Evolutionary conservation across 2,888 invertebrate species (phyloP), one percentile per base, ranked within the genome.

Genomic region (Sylvicola cinctus): DNA sequence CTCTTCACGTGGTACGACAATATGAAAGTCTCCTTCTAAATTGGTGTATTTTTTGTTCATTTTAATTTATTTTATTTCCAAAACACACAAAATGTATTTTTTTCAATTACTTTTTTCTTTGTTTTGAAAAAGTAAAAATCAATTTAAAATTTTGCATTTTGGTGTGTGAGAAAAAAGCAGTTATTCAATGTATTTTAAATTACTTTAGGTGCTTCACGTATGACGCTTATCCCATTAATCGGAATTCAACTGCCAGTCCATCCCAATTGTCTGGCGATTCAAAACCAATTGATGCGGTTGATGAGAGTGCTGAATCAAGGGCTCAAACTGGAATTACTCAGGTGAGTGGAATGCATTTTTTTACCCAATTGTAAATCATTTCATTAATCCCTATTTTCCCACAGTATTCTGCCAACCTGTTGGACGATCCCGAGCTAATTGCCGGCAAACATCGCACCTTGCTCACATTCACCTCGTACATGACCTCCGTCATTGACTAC

Each of bases 401-500:
- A 17, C 65, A 70, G 42, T 93, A 93, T 50, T 77, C 81, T 45
- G 85, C 91, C 0, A 81, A 83, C 55, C 68, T 88, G 35, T 60
- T 95, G 38, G 95, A 95, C 54, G 91, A 95, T 61, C 93, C 93
- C 1, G 84, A 85, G 54, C 59, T 85, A 29, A 83, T 84, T 45
- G 84, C 84, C 16, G 87, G 85, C 27, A 84, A 84, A 58, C 85
- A 87, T 57, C 65, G 85, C 40, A 87, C 87, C 1, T 55, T 87
- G 30, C 62, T 85, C 14, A 85, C 85, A 3, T 87, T 87, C 48
- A 81, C 85, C 2, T 83, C 84, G 0, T 85, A 85, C 48, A 79
- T 84, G 77, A 88, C 90, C 2, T 93, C 93, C 2, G 85, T 95
- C 31, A 93, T 95, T 46, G 91, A 93, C 58, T 93, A 95, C 52